Base-by-base conservation (phyloP, 2,113 vertebrate genomes). In the Alethe diademata region DNA sequence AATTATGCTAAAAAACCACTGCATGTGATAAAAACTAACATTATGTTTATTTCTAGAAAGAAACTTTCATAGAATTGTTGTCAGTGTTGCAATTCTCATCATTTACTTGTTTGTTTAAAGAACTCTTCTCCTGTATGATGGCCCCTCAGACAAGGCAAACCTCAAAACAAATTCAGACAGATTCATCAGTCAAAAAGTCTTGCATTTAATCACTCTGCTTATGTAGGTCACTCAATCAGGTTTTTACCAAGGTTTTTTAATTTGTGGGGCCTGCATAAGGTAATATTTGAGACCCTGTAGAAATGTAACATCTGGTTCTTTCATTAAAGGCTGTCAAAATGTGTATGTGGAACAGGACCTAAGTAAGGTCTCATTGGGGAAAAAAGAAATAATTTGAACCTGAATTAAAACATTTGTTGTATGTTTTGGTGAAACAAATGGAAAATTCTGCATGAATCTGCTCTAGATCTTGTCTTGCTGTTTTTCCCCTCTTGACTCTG, bases 321-420 rank as follows among this genome's bases (percentile, higher is more conserved):
- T 75, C 84, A 76, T 93, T 94, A 90, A 86, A 86, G 35, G 23
- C 62, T 92, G 35, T 90, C 86, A 92, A 78, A 91, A 79, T 36
- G n/a, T 73, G 3, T 66, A 62, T 58, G 78, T 85, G 31, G n/a
- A 72, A 50, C 3, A 11, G 24, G 29, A 58, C 50, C 50, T 56
- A 57, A 84, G 26, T 60, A 62, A 57, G 36, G 61, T 54, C 2
- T 2, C 29, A 17, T 1, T 67, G 35, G 47, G 40, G 31, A 22
- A 31, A 19, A 80, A 82, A 80, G n/a, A 24, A 17, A 36, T 35
- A 3, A 17, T 82, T 54, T 69, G 33, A 82, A 90, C 57, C 58
- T 53, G 22, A 90, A 35, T 20, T 16, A 33, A 81, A 91, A 67
- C 4, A 40, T 71, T 79, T 88, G 16, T n/a, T 56, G 4, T 42